phyloP scores from a whole-genome alignment of 2,797 vertebrate genomes.

The Antennarius maculatus region DNA sequence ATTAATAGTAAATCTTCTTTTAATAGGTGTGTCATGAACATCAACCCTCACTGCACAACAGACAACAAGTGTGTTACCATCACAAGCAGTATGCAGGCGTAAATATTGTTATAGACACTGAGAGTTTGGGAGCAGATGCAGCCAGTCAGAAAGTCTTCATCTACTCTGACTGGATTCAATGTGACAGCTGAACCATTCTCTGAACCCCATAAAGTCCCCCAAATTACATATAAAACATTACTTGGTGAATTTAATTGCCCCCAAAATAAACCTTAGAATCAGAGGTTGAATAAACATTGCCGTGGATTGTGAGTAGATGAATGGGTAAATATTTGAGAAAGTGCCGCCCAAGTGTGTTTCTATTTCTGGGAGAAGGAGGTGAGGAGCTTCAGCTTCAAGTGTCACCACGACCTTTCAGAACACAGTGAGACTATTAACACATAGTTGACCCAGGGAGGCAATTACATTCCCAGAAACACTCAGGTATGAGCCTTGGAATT shows the following conservation, averaged over 20 bases:
- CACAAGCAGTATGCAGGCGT: slow-evolving; percentile 51
- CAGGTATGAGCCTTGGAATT: slow-evolving; percentile 2
- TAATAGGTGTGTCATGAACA: not conserved
- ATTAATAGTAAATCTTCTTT: not conserved
- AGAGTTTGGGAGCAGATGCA: not conserved
- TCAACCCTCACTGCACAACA: slow-evolving; percentile 11
- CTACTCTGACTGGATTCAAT: not conserved
- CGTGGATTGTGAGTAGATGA: too few species aligned
- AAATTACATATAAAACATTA: not conserved
- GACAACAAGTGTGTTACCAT: slow-evolving; percentile 58
- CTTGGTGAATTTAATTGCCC: too few species aligned
- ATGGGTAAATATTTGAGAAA: not conserved
- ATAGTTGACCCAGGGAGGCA: slow-evolving; percentile 34
- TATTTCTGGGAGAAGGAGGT: slow-evolving; percentile 14
- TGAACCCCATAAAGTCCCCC: too few species aligned
- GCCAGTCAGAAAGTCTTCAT: not conserved
- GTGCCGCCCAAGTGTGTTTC: slow-evolving; percentile 4
- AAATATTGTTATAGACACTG: slow-evolving; percentile 38
- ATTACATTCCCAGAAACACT: slow-evolving; percentile 35
- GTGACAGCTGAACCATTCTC: not conserved
- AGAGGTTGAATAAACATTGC: too few species aligned
- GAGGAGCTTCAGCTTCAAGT: slow-evolving; percentile 16
- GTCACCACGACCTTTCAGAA: slow-evolving; percentile 49
- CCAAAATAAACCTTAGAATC: not conserved
- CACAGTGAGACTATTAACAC: slow-evolving; percentile 50